Base-by-base conservation (phyloP, 2,797 vertebrate genomes). In the Echiichthys vipera region DNA sequence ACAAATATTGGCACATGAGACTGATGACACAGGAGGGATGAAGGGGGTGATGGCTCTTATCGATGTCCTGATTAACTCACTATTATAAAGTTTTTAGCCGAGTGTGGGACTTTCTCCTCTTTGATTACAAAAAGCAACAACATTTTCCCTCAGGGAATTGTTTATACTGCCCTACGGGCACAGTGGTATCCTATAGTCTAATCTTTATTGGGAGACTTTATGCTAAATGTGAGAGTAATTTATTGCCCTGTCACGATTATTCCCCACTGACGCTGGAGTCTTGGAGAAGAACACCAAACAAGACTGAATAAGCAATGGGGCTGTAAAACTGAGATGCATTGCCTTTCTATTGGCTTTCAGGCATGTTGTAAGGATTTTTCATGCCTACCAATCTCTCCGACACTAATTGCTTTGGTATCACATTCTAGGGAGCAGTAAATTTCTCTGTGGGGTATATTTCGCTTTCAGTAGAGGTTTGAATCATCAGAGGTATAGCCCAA, bases 331-430 rank as follows among this genome's bases (percentile, higher is more conserved):
- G 81, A 91, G 92, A 94, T 91, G 74, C 91, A 94, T 93, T 91
- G 85, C 84, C 88, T 92, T 94, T 91, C 86, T 93, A 88, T 88
- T 86, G 89, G 86, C 90, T 92, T 87, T 32, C 59, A 91, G 89
- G 84, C 88, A 87, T 43, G 79, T 85, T 89, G 83, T 79, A 89
- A 85, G 87, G 90, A 86, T 92, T 92, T 94, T 91, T 92, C 89
- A 93, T 91, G 92, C 82, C 91, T 87, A 92, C 91, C 92, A 93
- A 91, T 93, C 93, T 94, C 84, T 74, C 74, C 76, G 90, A 95
- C 92, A 94, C 92, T 93, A 94, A 94, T 93, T 94, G 93, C 93
- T 90, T 94, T 88, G 88, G 92, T 93, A 94, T 93, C 91, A 92
- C 90, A 86, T 93, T 92, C 93, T 69, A 43, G 91, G 92, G 93